Base-by-base conservation (phyloP, 2,113 vertebrate genomes). In the Lagopus leucura region DNA sequence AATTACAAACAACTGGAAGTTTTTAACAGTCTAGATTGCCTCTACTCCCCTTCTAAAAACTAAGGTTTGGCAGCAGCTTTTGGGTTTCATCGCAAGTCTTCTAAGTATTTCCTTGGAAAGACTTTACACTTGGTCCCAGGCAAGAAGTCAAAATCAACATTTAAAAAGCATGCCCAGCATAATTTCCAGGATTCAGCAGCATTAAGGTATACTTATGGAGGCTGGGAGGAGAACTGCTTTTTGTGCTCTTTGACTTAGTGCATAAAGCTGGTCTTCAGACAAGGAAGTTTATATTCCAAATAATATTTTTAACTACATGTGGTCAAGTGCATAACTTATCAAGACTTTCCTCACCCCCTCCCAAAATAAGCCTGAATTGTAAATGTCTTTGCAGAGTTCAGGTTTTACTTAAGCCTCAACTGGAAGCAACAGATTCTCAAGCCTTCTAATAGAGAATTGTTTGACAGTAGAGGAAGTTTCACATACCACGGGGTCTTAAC, bases 71-170 rank as follows among this genome's bases (percentile, higher is more conserved):
- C 96, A 92, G 75, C 75, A 95, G 86, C 74, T 84, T 95, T 86
- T 84, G 91, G 91, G 96, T 96, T 96, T 94, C 90, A 74, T 34
- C 95, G 30, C 80, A 92, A 96, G 95, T 93, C 95, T 97, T 97
- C 95, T 91, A 97, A 97, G 96, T 94, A 97, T 97, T 97, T 97
- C 97, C 97, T 97, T 97, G 96, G 96, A 97, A 97, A 97, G 97
- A 95, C 74, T 90, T 94, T 96, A 90, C 87, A 94, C 95, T 97
- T 93, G 96, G 97, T 96, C 96, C 78, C 94, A 97, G 97, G 97
- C 97, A 97, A 96, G 84, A 91, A 94, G 94, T 97, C 96, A 97
- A 97, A 97, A 90, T 86, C 96, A 97, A 97, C 97, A 96, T 92
- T 93, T 89, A 86, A 94, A 95, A 97, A 94, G 74, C 80, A 95